Percentiles rank a stretch among this genome's conserved stretches.
Evolutionary conservation across 1,140 invertebrate species (phyloP).

Genomic region (Ceratoteleas bidentatus): DNA sequence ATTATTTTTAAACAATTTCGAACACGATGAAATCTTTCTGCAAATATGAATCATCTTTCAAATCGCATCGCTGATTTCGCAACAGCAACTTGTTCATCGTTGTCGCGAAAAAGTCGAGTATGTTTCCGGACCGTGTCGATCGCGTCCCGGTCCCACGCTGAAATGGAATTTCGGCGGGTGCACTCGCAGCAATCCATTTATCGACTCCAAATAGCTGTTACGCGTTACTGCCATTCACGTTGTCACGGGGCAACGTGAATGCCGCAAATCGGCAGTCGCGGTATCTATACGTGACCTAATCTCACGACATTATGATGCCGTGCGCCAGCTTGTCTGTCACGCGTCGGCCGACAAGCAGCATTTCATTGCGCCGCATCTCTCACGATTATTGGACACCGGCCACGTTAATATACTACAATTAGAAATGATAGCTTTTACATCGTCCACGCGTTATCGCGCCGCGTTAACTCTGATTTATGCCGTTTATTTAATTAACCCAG

Average conservation of each 20-base stretch:
- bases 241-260: conserved; percentile 46
- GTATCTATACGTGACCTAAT: conserved; percentile 63
- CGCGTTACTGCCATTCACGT: conserved; percentile 56
- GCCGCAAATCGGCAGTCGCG: conserved; percentile 53
- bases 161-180: conserved; percentile 26
- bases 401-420: conserved; percentile 56
- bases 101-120: too few species aligned
- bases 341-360: conserved; percentile 38
- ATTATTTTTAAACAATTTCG: too few species aligned
- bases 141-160: too few species aligned
- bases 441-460: background rate
- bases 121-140: too few species aligned
- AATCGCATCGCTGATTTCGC: too few species aligned
- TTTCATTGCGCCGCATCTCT: conserved; percentile 60
- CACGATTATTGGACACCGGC: conserved; percentile 53
- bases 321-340: conserved; percentile 57
- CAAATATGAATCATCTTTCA: too few species aligned
- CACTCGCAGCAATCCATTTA: conserved; percentile 47
- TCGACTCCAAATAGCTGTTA: conserved; percentile 46
- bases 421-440: conserved; percentile 57
- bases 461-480: conserved; percentile 30
- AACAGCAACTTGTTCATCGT: too few species aligned
- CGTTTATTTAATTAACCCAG: conserved; percentile 20
- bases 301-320: conserved; percentile 56
- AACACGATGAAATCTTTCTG: too few species aligned